A percentile compares a stretch with the other conserved stretches of the same genome.
These are phyloP conservation scores for Sussaba pulchella DNA, from an alignment of 2,888 invertebrate species.

Conservation along the genomic window DNA sequence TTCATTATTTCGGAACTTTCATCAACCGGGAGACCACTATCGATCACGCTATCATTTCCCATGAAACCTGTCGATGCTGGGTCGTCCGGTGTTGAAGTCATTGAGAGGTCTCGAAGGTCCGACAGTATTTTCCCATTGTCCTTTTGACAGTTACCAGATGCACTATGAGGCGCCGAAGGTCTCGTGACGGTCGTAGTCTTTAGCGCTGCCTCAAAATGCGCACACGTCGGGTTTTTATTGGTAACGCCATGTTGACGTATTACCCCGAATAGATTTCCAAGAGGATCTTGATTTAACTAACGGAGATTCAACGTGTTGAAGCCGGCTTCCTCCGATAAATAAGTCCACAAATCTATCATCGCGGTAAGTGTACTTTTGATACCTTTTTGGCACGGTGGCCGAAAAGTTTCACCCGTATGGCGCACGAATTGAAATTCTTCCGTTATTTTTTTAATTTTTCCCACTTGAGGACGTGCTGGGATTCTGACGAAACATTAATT, in stretches of 20 bases:
- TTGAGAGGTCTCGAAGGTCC: neutral
- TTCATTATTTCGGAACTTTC: neutral
- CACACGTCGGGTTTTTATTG: neutral
- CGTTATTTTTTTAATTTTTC: neutral
- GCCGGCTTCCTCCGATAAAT: neutral
- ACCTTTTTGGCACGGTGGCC: slow-evolving; percentile 32
- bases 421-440: too few relatives aligned
- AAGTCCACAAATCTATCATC: slow-evolving; percentile 14
- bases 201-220: too few relatives aligned
- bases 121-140: neutral
- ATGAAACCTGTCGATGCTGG: too few relatives aligned
- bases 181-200: neutral
- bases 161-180: neutral
- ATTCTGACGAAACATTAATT: neutral
- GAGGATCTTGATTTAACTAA: slow-evolving; percentile 6
- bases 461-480: slow-evolving; percentile 25
- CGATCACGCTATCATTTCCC: too few relatives aligned
- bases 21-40: neutral
- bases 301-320: slow-evolving; percentile 23
- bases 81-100: neutral
- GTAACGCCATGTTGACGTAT: slow-evolving; percentile 24
- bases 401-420: neutral
- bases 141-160: neutral
- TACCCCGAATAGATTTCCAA: slow-evolving; percentile 25
- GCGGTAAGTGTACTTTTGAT: slow-evolving; percentile 5